Evolutionary conservation across 2,113 vertebrate species (phyloP), one percentile per base, ranked within the genome.

Genomic region (Suricata suricatta): DNA sequence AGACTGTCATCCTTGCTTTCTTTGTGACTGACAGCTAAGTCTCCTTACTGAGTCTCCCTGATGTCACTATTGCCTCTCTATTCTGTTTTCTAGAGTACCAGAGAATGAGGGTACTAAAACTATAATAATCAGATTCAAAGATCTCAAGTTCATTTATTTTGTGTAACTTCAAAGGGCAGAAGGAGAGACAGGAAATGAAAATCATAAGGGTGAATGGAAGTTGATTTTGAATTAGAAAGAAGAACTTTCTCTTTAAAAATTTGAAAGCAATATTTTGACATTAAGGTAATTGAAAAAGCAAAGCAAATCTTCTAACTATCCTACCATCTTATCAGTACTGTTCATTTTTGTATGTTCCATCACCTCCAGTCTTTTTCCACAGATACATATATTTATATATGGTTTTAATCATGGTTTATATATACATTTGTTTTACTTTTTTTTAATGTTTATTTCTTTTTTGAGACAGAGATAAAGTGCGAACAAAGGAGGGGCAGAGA

Each of bases 131-230:
- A 84, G 64, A 71, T 95, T 92, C 57, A 93, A 60, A 76, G 80
- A 81, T 76, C 85, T 92, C 31, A 97, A 79, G 31, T 87, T 82
- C 13, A 95, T 90, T 92, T 92, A 85, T 90, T 90, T 90, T 81
- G 25, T 76, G 57, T 89, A 68, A 72, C 92, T 88, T 74, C 29
- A 44, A 88, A 82, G 29, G 64, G 10, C 15, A 92, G 54, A 87
- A 87, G 82, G 33, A 96, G 29, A 74, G 9, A 8, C 47, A 94
- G 31, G 85, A 66, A 52, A 31, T 80, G 16, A 82, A 96, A 82
- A 29, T 60, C 33, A 90, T 25, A 31, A 5, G 15, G 38, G 33
- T 19, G 12, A 35, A 27, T 69, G 27, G 17, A n/a, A n/a, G 29
- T 93, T 93, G 81, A 86, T 81, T 95, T 93, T 71, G 27, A 35